phyloP scores from a whole-genome alignment of 2,797 vertebrate species.

The Mus minutoides region DNA sequence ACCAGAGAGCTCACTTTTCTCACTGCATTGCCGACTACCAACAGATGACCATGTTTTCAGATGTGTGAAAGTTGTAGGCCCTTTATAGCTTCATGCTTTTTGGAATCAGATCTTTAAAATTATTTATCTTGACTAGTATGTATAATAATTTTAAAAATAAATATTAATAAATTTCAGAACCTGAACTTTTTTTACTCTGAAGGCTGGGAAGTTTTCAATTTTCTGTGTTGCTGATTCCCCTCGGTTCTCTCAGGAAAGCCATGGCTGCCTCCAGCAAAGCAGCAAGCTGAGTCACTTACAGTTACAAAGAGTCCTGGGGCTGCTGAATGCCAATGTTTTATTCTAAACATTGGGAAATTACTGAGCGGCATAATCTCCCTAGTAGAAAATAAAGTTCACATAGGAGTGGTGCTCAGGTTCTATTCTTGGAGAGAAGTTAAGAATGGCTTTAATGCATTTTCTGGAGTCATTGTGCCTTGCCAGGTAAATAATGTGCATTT shows the following conservation, averaged over 20 bases:
- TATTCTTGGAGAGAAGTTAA: conserved; percentile 75
- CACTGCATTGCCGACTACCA: background rate
- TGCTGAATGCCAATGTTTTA: conserved; percentile 78
- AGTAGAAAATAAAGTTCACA: conserved; percentile 72
- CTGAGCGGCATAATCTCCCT: conserved; percentile 52
- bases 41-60: background rate
- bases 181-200: background rate
- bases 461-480: conserved; percentile 74
- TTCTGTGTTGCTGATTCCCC: background rate
- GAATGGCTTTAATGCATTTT: conserved; percentile 78
- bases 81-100: background rate
- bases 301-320: conserved; percentile 74
- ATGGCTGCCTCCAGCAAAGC: conserved; percentile 60
- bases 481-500: conserved; percentile 81
- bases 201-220: conserved; percentile 41
- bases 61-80: background rate
- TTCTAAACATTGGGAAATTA: conserved; percentile 79
- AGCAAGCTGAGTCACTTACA: conserved; percentile 76
- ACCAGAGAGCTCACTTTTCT: background rate
- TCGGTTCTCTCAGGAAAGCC: conserved; percentile 19
- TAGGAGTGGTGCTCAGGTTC: conserved; percentile 49
- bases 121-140: conserved; percentile 39
- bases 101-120: conserved; percentile 9
- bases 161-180: conserved; percentile 18
- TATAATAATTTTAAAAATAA: conserved; percentile 15